phyloP scores from a whole-genome alignment of 1,140 invertebrate species.

The Drosophila lowei region DNA sequence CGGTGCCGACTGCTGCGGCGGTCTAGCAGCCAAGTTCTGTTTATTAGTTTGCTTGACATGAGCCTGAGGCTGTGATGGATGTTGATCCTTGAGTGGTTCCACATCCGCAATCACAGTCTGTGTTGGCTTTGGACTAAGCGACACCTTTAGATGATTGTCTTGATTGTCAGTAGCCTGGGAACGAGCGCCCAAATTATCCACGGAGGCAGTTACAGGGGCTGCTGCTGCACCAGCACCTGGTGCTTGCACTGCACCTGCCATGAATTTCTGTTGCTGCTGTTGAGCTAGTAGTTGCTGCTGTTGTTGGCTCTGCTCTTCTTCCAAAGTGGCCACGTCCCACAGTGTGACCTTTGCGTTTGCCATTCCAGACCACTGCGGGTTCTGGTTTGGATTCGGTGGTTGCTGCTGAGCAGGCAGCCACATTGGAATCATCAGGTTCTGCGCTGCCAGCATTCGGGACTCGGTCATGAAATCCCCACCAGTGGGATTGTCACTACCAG shows the following conservation, averaged over 20 bases:
- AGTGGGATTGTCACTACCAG: slow-evolving; percentile 20
- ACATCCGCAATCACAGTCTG: slow-evolving; percentile 17
- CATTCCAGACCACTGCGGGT: slow-evolving; percentile 38
- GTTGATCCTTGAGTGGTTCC: slow-evolving; percentile 35
- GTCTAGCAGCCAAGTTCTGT: slow-evolving; percentile 58
- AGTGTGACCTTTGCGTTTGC: slow-evolving; percentile 45
- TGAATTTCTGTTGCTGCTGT: slow-evolving; percentile 55
- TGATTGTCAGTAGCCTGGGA: slow-evolving; percentile 41
- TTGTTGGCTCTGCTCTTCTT: slow-evolving; percentile 82
- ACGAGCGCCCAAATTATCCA: slow-evolving; percentile 74
- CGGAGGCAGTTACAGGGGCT: slow-evolving; percentile 34
- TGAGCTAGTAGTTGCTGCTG: slow-evolving; percentile 83
- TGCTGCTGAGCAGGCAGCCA: slow-evolving; percentile 54
- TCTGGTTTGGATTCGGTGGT: slow-evolving; percentile 7
- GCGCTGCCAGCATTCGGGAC: slow-evolving; percentile 53
- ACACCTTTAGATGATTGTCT: not conserved
- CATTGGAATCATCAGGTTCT: slow-evolving; percentile 83
- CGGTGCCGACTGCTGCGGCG: slow-evolving; percentile 9
- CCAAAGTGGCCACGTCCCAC: slow-evolving; percentile 59
- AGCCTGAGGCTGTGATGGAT: not conserved
- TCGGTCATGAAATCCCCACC: slow-evolving; percentile 47
- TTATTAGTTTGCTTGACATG: slow-evolving; percentile 34
- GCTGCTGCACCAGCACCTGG: slow-evolving; percentile 65
- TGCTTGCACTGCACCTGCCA: not conserved
- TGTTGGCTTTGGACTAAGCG: slow-evolving; percentile 15